phyloP scores from a whole-genome alignment of 2,113 vertebrate species.

The Taxidea taxus region DNA sequence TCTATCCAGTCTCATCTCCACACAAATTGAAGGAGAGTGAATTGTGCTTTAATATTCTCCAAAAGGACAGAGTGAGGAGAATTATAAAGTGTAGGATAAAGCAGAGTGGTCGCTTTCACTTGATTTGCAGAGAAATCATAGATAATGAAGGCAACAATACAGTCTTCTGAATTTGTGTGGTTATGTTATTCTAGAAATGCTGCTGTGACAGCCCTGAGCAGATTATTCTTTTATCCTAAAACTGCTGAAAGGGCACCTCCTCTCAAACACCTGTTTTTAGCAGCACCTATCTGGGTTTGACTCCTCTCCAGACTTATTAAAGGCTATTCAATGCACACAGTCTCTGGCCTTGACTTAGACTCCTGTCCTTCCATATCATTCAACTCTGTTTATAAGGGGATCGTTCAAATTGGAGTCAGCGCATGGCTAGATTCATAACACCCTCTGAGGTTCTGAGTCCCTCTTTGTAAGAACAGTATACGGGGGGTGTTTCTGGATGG shows the following conservation, averaged over 20 bases:
- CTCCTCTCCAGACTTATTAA: neutral
- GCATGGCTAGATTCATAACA: neutral
- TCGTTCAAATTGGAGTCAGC: neutral
- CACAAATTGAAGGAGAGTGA: conserved; percentile 73
- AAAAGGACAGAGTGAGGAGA: conserved; percentile 50
- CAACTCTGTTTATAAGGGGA: neutral
- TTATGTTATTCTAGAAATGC: neutral
- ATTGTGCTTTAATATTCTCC: conserved; percentile 65
- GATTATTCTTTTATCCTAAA: neutral
- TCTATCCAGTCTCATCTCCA: conserved; percentile 69
- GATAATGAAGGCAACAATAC: neutral
- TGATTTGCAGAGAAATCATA: conserved; percentile 35
- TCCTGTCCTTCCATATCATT: neutral
- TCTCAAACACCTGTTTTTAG: neutral
- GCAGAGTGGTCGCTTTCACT: neutral
- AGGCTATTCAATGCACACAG: neutral
- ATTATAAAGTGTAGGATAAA: conserved; percentile 27
- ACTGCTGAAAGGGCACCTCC: neutral
- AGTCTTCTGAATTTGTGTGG: neutral
- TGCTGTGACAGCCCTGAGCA: neutral
- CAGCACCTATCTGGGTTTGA: neutral
- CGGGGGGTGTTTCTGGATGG: neutral
- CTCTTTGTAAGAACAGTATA: neutral
- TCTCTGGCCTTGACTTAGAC: neutral
- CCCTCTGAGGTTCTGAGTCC: neutral